phyloP scores from a whole-genome alignment of 30 jellyfish, hydroid and myxozoan species.

The Morbakka virulenta region DNA sequence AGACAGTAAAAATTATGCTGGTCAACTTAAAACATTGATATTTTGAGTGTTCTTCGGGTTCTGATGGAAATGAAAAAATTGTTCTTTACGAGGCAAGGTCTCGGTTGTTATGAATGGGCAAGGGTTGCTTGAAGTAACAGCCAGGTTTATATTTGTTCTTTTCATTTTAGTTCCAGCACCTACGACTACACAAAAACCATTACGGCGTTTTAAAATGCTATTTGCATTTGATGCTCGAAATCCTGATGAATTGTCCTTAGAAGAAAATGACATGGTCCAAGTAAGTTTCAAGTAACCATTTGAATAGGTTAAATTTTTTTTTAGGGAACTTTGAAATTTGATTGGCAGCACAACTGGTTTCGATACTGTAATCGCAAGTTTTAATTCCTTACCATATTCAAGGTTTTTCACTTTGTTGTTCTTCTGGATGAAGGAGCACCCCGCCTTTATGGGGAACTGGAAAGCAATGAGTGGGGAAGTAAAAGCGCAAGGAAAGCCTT shows the following conservation, averaged over 20 bases:
- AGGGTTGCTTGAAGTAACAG: too few relatives aligned
- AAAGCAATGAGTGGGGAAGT: too few relatives aligned
- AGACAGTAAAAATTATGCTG: too few relatives aligned
- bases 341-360: neutral
- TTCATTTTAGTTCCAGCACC: constrained; percentile 3
- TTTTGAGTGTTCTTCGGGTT: too few relatives aligned
- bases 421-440: too few relatives aligned
- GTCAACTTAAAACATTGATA: too few relatives aligned
- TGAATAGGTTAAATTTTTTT: neutral
- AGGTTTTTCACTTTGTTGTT: neutral
- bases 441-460: too few relatives aligned
- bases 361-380: too few relatives aligned
- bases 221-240: constrained; percentile 92
- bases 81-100: neutral
- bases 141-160: neutral
- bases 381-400: neutral
- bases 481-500: too few relatives aligned
- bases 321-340: too few relatives aligned
- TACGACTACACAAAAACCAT: constrained; percentile 11
- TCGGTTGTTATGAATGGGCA: too few relatives aligned
- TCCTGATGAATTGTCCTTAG: constrained; percentile 66
- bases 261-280: constrained; percentile 72
- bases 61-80: neutral
- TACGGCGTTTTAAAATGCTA: constrained; percentile 52
- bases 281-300: constrained; percentile 7